Evolutionary conservation across 1,140 invertebrate species (phyloP), one percentile per base, ranked within the genome.

Genomic region (Elysia chlorotica): DNA sequence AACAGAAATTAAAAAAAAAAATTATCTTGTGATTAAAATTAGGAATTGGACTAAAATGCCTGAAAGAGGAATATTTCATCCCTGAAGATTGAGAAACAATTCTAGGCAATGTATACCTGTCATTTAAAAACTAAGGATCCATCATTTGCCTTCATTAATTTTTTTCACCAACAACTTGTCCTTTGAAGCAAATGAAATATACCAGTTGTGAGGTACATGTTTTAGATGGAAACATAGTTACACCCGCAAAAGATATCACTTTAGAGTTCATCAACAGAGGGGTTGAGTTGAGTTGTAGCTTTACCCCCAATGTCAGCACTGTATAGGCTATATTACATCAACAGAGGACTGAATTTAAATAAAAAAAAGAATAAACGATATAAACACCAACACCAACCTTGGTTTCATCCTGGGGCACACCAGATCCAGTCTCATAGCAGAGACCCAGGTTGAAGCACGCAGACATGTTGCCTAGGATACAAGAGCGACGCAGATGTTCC

Each of bases 391-490:
- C 21, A 19, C 63, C 2, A 17, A 71, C 69, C 38, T 71, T 71
- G 2, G 61, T 37, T 37, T 48, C 10, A 36, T 71, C 59, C n/a
- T 41, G 57, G 10, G 2, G 5, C 10, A 71, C 69, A 0, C 69
- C 69, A 21, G 69, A 48, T 4, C 69, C 69, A n/a, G 37, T 71
- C 23, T 71, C 69, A 33, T 71, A 71, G 25, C 69, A 71, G 0
- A 71, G 38, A 28, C 57, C 69, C 1, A 71, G 25, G 25, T 71
- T 71, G 59, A 71, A 71, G 37, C 69, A 71, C 25, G 69, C 69
- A 6, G 69, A 41, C 3, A 17, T 41, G 30, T 71, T 71, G n/a
- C 69, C 69, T 2, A 71, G 36, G 1, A 38, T 17, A 36, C 69
- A 71, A 21, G 69, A 62, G 2, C 35, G 31, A 2, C 23, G 69